Percentiles rank a stretch among this genome's conserved stretches.
Evolutionary conservation across 2,888 invertebrate genomes (phyloP).

Genomic region (Lasius fuliginosus): DNA sequence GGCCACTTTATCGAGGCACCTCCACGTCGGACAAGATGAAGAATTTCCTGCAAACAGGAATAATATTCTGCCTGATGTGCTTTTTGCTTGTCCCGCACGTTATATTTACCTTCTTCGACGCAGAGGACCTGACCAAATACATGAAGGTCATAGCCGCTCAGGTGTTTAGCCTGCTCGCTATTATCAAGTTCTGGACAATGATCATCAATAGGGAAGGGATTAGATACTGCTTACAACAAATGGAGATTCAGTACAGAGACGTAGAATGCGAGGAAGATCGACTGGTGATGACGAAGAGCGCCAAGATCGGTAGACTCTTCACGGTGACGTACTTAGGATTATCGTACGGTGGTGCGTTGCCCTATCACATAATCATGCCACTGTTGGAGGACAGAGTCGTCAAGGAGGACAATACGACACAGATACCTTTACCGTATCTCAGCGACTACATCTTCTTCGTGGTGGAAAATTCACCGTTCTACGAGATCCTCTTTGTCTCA

Average conservation of each 20-base stretch:
- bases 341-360: conserved; percentile 81
- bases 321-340: conserved; percentile 80
- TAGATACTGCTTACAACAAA: conserved; percentile 75
- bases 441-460: conserved; percentile 77
- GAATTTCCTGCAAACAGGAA: conserved; percentile 70
- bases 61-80: conserved; percentile 79
- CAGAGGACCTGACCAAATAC: conserved; percentile 79
- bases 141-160: conserved; percentile 82
- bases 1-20: conserved; percentile 79
- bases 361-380: conserved; percentile 82
- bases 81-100: conserved; percentile 81
- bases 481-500: conserved; percentile 74
- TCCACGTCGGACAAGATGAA: conserved; percentile 62
- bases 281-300: conserved; percentile 79
- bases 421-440: conserved; percentile 74
- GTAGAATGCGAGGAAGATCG: conserved; percentile 78
- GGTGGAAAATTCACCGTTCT: conserved; percentile 70
- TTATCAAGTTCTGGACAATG: conserved; percentile 82
- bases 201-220: conserved; percentile 80
- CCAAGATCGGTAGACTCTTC: conserved; percentile 79
- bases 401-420: conserved; percentile 69
- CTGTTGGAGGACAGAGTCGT: conserved; percentile 66
- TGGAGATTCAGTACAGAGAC: conserved; percentile 79
- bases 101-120: conserved; percentile 80
- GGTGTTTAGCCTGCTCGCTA: conserved; percentile 80